A percentile compares a stretch with the other conserved stretches of the same genome.
Evolutionary conservation across 2,888 invertebrate species (phyloP).

Genomic region (Thysanoteuthis rhombus): DNA sequence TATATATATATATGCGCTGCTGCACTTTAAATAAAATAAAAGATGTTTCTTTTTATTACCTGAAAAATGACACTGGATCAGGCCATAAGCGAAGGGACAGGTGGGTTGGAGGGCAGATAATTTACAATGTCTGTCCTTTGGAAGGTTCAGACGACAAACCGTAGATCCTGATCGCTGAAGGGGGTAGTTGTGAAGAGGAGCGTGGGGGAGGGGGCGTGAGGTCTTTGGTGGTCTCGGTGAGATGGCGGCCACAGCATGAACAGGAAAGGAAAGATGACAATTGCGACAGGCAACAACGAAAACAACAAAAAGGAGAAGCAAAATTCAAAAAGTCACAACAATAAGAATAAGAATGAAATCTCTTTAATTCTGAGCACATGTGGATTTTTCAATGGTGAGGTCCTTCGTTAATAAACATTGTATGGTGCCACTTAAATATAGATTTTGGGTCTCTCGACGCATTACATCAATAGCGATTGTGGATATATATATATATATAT

Average conservation of each 20-base stretch:
- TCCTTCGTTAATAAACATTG: no score
- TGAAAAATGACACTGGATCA: conserved; percentile 12
- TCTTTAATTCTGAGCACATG: no score
- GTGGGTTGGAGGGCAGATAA: background rate
- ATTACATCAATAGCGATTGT: no score
- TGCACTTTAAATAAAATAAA: conserved; percentile 1
- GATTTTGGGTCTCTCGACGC: no score
- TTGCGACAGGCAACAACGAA: background rate
- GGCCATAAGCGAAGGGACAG: background rate
- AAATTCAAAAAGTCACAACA: no score
- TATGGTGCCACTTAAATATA: no score
- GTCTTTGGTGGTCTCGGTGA: background rate
- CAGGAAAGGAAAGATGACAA: background rate
- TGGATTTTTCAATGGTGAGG: no score
- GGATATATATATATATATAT: no score
- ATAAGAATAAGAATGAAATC: no score
- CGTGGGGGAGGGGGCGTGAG: background rate
- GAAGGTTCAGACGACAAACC: background rate
- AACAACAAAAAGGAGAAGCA: no score
- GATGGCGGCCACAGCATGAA: background rate
- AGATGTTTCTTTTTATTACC: background rate
- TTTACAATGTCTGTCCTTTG: background rate
- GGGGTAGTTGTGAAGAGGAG: background rate
- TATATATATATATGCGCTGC: background rate
- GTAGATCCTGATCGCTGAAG: background rate